Base-by-base conservation (phyloP, 1,140 invertebrate species). In the Drosophila asahinai region DNA sequence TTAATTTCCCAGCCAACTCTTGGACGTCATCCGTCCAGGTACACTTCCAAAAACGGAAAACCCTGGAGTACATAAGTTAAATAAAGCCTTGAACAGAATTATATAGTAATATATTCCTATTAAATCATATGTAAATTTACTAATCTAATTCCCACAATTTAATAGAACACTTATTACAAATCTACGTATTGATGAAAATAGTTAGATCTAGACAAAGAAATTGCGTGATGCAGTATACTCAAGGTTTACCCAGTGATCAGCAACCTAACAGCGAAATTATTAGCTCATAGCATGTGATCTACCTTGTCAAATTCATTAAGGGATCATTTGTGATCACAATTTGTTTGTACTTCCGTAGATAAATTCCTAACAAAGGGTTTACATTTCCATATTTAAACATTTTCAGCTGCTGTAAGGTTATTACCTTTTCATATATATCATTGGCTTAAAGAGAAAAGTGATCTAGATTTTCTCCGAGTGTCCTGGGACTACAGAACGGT, bases 1-100 rank as follows among this genome's bases (percentile, higher is more conserved):
- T 87, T 91, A 91, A 91, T 91, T 91, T 91, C 71, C 77, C 64
- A 71, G 64, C 49, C 71, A 64, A 57, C 64, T 67, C 42, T 22
- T 42, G 47, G 30, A 40, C 49, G 66, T 38, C 54, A 60, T 51
- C 38, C 17, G 64, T 25, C 51, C 48, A 59, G 81, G 63, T 63
- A 82, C 67, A 71, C 63, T 82, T 42, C n/a, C 3, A 64, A 51
- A 67, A 63, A 42, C 27, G 27, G 5, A 49, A 51, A 59, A 38
- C 36, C 59, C 33, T 36, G 14, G 3, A 5, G 0, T 15, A 2
- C 1, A 14, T 22, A 5, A 1, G 4, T 8, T 33, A 33, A 33
- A 2, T 9, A 3, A 30, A 30, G 6, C 27, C 27, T 30, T 30
- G 27, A 30, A 11, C 7, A 33, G 33, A 15, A 42, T 42, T 42